Evolutionary conservation across 2,888 invertebrate genomes (phyloP).

Genomic region (Acleris holmiana): DNA sequence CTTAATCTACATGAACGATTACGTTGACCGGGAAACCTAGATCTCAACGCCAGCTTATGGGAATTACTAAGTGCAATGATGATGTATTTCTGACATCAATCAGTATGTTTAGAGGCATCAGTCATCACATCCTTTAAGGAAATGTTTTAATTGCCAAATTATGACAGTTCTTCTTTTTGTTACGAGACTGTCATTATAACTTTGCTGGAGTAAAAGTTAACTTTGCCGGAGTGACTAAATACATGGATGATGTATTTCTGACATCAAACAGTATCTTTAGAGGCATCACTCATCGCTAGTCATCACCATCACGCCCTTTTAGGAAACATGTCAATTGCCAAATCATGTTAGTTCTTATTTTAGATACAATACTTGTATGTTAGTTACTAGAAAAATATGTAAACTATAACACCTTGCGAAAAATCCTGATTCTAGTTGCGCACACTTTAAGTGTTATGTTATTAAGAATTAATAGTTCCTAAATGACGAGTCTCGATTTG

Average conservation of each 20-base stretch:
- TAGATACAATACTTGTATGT: no score
- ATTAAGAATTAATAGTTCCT: neutral
- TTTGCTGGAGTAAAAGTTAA: no score
- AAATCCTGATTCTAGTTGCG: neutral
- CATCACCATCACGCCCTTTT: no score
- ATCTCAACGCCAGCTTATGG: slow-evolving; percentile 15
- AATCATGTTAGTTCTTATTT: no score
- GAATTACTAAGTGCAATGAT: neutral
- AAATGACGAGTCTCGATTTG: slow-evolving; percentile 14
- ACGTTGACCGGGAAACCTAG: slow-evolving; percentile 23
- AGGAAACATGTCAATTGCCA: no score
- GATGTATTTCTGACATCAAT: neutral
- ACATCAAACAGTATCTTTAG: slow-evolving; percentile 9
- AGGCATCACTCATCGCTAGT: neutral
- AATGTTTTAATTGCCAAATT: no score
- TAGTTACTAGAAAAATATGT: no score
- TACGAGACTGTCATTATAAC: no score
- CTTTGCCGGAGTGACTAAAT: slow-evolving; percentile 17
- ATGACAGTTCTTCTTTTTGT: neutral
- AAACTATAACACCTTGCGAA: neutral
- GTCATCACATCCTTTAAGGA: no score
- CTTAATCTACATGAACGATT: neutral
- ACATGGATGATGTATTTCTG: slow-evolving; percentile 20
- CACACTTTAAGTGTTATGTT: neutral
- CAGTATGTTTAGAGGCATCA: neutral